phyloP scores from a whole-genome alignment of 2,797 vertebrate genomes.

The Rallus crepitans region DNA sequence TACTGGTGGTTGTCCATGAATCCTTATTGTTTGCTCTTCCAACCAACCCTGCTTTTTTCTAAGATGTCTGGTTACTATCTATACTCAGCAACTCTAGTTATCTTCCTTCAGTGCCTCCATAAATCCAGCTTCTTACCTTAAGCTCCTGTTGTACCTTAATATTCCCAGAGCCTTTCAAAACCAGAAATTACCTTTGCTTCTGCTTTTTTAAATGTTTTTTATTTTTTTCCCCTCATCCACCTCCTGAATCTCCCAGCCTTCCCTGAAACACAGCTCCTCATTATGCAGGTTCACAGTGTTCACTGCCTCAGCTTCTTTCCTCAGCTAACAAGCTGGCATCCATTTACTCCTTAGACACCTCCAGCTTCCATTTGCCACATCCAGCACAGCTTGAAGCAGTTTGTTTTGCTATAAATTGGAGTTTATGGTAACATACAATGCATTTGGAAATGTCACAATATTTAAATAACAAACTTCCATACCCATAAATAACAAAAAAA shows the following conservation, averaged over 20 bases:
- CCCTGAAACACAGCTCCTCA: not conserved
- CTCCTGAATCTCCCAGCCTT: not conserved
- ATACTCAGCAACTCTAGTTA: not conserved
- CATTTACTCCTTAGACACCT: slow-evolving; percentile 42
- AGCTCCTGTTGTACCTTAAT: not conserved
- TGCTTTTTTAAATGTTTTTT: not conserved
- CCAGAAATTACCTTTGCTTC: not conserved
- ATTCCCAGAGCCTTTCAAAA: not conserved
- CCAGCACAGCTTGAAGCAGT: slow-evolving; percentile 46
- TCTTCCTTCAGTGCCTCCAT: not conserved
- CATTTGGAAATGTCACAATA: slow-evolving; percentile 59
- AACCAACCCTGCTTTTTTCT: not conserved
- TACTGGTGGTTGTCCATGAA: not conserved
- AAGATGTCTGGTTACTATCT: not conserved
- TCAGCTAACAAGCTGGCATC: slow-evolving; percentile 56
- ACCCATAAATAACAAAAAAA: not conserved
- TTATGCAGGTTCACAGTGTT: slow-evolving; percentile 2
- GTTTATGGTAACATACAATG: slow-evolving; percentile 16
- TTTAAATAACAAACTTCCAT: slow-evolving; percentile 45
- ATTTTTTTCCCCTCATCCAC: not conserved
- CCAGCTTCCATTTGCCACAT: slow-evolving; percentile 38
- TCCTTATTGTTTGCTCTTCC: not conserved
- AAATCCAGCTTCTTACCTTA: not conserved
- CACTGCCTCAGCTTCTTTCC: slow-evolving; percentile 6
- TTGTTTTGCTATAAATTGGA: slow-evolving; percentile 47